A percentile compares a stretch with the other conserved stretches of the same genome.
phyloP scores from a whole-genome alignment of 2,888 invertebrate genomes.

The Heterodera filipjevi region DNA sequence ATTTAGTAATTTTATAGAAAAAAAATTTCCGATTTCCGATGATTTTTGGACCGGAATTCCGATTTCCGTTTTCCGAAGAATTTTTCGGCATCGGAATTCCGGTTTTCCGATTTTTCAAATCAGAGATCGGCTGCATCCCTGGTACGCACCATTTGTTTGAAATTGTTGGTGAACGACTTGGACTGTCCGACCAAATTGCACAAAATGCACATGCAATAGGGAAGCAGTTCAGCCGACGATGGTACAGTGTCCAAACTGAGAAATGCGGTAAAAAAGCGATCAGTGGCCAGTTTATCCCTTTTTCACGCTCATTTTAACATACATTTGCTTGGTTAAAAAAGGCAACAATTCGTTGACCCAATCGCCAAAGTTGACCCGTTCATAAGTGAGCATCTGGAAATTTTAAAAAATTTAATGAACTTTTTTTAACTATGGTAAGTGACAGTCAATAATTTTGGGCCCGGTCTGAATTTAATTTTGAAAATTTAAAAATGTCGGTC shows the following conservation, averaged over 20 bases:
- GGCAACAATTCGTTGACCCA: slow-evolving; percentile 30
- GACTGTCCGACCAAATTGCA: slow-evolving; percentile 57
- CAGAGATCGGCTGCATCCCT: background rate
- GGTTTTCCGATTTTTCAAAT: no score
- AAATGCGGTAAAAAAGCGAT: background rate
- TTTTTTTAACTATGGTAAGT: no score
- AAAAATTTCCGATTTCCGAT: no score
- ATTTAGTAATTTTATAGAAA: no score
- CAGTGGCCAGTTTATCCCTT: background rate
- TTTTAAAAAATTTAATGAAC: no score
- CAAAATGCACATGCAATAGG: slow-evolving; percentile 58
- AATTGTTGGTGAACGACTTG: slow-evolving; percentile 50
- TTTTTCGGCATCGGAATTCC: no score
- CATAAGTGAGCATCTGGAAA: slow-evolving; percentile 54
- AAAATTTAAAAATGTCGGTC: no score
- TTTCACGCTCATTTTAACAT: background rate
- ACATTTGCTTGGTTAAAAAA: slow-evolving; percentile 53
- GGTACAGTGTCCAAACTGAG: slow-evolving; percentile 43
- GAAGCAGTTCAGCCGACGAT: slow-evolving; percentile 51
- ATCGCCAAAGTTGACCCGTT: slow-evolving; percentile 47
- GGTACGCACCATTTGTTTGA: slow-evolving; percentile 47
- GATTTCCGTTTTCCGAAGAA: no score
- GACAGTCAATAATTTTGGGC: no score
- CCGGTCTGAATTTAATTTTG: no score
- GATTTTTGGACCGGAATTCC: no score